Evolutionary conservation across 2,797 vertebrate genomes (phyloP).

Genomic region (Chaetophractus vellerosus): DNA sequence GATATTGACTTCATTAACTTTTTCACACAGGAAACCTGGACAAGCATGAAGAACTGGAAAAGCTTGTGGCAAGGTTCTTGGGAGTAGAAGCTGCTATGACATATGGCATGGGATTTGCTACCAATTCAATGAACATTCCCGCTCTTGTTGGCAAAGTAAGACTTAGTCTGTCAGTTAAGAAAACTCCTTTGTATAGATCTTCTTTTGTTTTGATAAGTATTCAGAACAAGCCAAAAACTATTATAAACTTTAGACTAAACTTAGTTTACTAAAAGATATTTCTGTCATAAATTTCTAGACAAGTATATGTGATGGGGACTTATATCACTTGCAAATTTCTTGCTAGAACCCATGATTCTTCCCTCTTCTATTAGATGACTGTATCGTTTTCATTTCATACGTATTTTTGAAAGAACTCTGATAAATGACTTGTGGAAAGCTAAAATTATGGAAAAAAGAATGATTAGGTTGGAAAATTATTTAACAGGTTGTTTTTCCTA

Average conservation of each 20-base stretch:
- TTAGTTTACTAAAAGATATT: neutral
- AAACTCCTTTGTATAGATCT: neutral
- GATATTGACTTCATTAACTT: constrained; percentile 71
- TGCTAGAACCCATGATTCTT: neutral
- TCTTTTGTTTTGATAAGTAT: constrained; percentile 60
- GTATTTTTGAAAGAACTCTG: constrained; percentile 44
- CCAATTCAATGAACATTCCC: constrained; percentile 99
- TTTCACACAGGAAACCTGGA: constrained; percentile 94
- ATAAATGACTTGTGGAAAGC: constrained; percentile 7
- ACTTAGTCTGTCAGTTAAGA: constrained; percentile 34
- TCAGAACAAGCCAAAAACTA: neutral
- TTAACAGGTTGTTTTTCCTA: neutral
- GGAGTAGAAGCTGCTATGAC: constrained; percentile 97
- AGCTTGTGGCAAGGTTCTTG: constrained; percentile 95
- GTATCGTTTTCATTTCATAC: constrained; percentile 1
- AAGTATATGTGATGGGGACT: neutral
- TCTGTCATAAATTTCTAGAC: neutral
- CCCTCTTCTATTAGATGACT: neutral
- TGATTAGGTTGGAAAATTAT: constrained; percentile 51
- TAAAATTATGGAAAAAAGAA: constrained; percentile 54
- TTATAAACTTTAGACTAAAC: constrained; percentile 34
- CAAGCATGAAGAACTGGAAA: constrained; percentile 96
- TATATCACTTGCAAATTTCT: constrained; percentile 20
- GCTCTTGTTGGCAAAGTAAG: constrained; percentile 96
- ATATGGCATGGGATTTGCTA: constrained; percentile 99